These are phyloP conservation scores for Sminthurides aquaticus DNA, from an alignment of 2,888 invertebrate genomes.

Conservation along the genomic window DNA sequence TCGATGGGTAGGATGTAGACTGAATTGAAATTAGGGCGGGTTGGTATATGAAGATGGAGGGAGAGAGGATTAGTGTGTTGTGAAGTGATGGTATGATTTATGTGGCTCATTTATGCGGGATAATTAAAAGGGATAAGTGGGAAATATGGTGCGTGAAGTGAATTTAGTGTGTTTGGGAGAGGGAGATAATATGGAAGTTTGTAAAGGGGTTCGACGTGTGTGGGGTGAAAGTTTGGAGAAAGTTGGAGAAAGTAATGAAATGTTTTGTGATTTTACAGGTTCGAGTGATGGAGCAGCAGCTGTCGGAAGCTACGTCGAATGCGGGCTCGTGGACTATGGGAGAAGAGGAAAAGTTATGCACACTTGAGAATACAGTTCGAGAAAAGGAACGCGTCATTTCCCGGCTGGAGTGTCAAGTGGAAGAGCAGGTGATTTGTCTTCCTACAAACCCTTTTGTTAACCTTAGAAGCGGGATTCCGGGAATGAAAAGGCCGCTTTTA, in stretches of 20 bases:
- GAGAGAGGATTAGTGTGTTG: no score
- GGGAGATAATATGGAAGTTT: background rate
- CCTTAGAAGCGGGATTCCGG: no score
- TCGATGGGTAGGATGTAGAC: no score
- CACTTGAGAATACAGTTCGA: constrained; percentile 44
- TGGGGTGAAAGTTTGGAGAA: background rate
- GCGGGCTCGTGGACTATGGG: constrained; percentile 44
- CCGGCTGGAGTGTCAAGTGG: constrained; percentile 73
- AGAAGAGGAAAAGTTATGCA: constrained; percentile 43
- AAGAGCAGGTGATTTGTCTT: constrained; percentile 62
- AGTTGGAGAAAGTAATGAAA: background rate
- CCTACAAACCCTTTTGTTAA: no score
- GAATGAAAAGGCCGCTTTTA: no score
- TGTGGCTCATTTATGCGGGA: no score
- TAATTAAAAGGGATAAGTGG: no score
- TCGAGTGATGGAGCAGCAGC: constrained; percentile 51
- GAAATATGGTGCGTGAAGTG: no score
- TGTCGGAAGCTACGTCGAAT: constrained; percentile 46
- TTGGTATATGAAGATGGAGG: no score
- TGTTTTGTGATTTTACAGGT: constrained; percentile 45
- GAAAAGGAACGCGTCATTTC: constrained; percentile 57
- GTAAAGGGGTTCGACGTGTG: background rate
- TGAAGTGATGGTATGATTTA: no score
- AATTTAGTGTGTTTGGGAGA: no score
- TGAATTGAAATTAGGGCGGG: no score